Conservation (phyloP, 2,888 invertebrate genomes). For the Neoascia interrupta region DNA sequence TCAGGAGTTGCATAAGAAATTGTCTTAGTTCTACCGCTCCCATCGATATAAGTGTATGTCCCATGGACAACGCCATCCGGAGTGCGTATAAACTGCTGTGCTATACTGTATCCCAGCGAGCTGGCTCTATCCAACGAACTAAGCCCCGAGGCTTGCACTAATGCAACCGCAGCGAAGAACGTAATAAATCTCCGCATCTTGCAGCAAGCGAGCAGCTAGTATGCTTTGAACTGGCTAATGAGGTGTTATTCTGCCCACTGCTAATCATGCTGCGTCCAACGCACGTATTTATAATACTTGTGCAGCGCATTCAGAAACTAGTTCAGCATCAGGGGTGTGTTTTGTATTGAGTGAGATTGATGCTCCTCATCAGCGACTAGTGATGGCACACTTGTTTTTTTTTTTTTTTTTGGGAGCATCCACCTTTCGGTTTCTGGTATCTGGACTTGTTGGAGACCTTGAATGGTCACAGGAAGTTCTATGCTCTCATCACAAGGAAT, state of each 20-base stretch:
- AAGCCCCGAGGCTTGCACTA: conserved; percentile 25
- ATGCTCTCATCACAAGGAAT: too few species aligned
- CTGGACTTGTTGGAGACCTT: conserved; percentile 54
- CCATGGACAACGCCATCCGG: conserved; percentile 73
- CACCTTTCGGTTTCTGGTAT: conserved; percentile 35
- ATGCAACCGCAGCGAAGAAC: conserved; percentile 27
- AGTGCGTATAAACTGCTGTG: conserved; percentile 52
- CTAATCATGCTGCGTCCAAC: conserved; percentile 21
- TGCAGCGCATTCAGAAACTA: neutral
- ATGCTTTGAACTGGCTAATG: conserved; percentile 42
- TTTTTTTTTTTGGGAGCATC: conserved; percentile 22
- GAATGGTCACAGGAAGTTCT: conserved; percentile 54
- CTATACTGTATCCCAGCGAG: conserved; percentile 20
- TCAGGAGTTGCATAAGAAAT: conserved; percentile 68
- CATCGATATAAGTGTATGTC: conserved; percentile 77
- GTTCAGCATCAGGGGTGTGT: conserved; percentile 12
- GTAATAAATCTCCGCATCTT: conserved; percentile 39
- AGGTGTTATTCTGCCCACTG: conserved; percentile 55
- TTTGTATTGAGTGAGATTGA: too few species aligned
- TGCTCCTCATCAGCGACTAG: conserved; percentile 2
- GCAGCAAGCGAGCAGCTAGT: conserved; percentile 6
- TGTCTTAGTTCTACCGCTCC: conserved; percentile 72
- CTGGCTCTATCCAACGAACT: conserved; percentile 28
- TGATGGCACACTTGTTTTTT: conserved; percentile 25
- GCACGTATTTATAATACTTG: conserved; percentile 58